These are phyloP conservation scores for Lophochroa leadbeateri DNA, from an alignment of 2,113 vertebrate genomes.

Conservation along the genomic window DNA sequence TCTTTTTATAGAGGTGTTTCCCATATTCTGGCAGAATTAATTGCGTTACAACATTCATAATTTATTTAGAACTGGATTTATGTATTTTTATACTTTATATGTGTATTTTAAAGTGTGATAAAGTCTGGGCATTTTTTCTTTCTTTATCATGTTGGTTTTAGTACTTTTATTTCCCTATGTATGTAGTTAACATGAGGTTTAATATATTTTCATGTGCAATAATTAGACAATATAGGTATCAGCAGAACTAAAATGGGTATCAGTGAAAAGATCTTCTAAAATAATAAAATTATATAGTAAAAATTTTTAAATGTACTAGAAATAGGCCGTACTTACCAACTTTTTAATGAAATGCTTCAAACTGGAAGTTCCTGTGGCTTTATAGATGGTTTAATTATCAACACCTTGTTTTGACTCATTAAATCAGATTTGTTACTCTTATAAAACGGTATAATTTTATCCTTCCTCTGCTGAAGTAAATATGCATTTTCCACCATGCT, in stretches of 20 bases:
- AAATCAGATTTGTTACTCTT: background rate
- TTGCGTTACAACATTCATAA: background rate
- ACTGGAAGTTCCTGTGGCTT: background rate
- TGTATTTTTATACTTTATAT: background rate
- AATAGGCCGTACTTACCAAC: background rate
- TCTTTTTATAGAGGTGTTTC: constrained; percentile 46
- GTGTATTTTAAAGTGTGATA: background rate
- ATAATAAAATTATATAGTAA: background rate
- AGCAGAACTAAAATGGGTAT: background rate
- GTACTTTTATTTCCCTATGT: background rate
- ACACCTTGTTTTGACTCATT: background rate
- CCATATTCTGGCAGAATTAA: constrained; percentile 15
- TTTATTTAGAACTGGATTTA: background rate
- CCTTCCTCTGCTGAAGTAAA: no score
- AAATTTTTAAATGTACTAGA: background rate
- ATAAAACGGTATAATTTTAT: no score
- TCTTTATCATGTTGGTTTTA: background rate
- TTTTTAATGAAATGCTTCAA: background rate
- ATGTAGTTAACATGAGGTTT: background rate
- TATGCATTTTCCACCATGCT: no score
- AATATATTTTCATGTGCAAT: background rate
- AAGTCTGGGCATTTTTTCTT: background rate
- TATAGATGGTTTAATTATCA: background rate
- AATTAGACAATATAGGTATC: background rate
- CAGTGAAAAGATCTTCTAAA: background rate